phyloP scores from a whole-genome alignment of 2,888 invertebrate species.

The Tenthredo scrophulariae region DNA sequence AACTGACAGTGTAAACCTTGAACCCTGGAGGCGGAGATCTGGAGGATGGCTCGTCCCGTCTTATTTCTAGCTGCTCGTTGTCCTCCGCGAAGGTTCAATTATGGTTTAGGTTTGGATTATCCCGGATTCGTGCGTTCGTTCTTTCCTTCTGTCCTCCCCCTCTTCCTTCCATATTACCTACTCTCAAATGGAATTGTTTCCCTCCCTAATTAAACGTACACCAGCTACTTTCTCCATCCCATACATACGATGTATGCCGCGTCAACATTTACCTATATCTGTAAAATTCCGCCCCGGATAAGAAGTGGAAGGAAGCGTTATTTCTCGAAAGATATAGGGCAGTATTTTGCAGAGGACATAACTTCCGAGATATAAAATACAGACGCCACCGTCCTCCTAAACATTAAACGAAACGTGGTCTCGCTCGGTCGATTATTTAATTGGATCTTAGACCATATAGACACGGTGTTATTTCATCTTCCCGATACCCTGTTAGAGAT shows the following conservation, averaged over 20 bases:
- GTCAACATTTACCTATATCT: too few species aligned
- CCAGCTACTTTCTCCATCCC: not conserved
- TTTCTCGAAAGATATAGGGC: not conserved
- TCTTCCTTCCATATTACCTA: slow-evolving; percentile 8
- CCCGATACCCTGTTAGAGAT: not conserved
- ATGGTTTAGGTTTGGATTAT: slow-evolving; percentile 48
- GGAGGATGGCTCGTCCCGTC: slow-evolving; percentile 53
- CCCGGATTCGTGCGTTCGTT: slow-evolving; percentile 37
- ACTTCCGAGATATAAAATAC: not conserved
- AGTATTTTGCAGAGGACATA: not conserved
- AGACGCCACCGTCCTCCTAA: not conserved
- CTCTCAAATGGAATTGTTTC: slow-evolving; percentile 35
- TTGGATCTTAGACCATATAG: slow-evolving; percentile 13
- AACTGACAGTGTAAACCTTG: slow-evolving; percentile 53
- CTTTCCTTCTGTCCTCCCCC: not conserved
- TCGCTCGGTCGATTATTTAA: slow-evolving; percentile 2
- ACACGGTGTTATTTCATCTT: not conserved
- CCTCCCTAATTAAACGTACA: slow-evolving; percentile 18
- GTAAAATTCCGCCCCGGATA: too few species aligned
- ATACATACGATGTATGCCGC: not conserved
- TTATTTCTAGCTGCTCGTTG: slow-evolving; percentile 54
- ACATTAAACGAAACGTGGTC: not conserved
- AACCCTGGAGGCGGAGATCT: slow-evolving; percentile 34
- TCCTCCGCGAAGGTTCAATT: slow-evolving; percentile 52
- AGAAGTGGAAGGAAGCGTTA: too few species aligned